A percentile compares a stretch with the other conserved stretches of the same genome.
Evolutionary conservation across 2,797 vertebrate genomes (phyloP).

Genomic region (Hylomyscus alleni): DNA sequence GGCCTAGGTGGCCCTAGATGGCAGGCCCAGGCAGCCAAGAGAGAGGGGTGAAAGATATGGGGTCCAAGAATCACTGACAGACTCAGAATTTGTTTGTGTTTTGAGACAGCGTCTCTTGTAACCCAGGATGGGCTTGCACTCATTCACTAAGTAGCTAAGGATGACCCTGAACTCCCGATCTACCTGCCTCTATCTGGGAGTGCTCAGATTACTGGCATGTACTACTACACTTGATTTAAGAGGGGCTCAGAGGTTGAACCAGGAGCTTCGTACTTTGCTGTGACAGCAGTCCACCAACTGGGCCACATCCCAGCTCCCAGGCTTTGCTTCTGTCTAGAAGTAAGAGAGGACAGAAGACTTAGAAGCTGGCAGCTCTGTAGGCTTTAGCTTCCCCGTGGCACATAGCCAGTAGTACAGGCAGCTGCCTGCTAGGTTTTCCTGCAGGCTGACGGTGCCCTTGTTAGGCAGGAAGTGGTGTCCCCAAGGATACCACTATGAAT

Average conservation of each 20-base stretch:
- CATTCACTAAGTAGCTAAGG: background rate
- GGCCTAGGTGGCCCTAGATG: too few species aligned
- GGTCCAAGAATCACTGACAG: background rate
- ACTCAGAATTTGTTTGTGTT: background rate
- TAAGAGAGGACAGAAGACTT: background rate
- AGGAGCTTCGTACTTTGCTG: background rate
- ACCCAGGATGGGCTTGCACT: background rate
- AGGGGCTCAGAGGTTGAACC: background rate
- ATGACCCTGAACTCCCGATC: background rate
- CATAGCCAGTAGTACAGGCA: background rate
- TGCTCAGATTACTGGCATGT: background rate
- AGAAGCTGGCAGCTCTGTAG: background rate
- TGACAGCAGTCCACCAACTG: too few species aligned
- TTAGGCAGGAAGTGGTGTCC: constrained; percentile 66
- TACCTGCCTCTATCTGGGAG: background rate
- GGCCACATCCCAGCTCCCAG: background rate
- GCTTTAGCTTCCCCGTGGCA: background rate
- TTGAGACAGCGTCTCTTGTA: background rate
- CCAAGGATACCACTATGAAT: constrained; percentile 63
- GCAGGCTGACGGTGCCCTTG: background rate
- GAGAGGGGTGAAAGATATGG: background rate
- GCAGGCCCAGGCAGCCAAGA: background rate
- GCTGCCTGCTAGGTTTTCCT: constrained; percentile 44
- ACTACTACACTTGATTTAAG: background rate
- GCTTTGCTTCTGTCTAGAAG: background rate